A percentile compares a stretch with the other conserved stretches of the same genome.
Conservation (phyloP, 53 echinoderm and acorn worm species). For the Mesocentrotus franciscanus region DNA sequence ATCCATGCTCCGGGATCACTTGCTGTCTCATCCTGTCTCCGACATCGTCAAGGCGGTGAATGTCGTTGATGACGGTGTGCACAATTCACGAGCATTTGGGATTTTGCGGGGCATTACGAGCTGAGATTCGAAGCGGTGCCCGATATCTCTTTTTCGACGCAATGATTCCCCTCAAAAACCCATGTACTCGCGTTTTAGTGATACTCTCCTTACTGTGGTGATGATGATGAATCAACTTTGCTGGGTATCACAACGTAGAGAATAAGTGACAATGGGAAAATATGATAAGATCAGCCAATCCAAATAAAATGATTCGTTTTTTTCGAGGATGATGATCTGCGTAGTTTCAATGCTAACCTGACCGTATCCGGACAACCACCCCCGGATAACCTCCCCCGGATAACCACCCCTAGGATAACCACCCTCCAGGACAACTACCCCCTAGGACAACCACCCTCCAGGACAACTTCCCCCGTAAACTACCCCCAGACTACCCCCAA, state of each 20-base stretch:
- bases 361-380: too few species aligned
- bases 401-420: too few species aligned
- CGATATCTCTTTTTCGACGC: not conserved
- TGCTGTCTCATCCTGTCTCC: not conserved
- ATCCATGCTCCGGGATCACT: not conserved
- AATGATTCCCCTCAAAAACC: constrained; percentile 66
- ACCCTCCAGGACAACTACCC: too few species aligned
- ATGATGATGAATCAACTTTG: not conserved
- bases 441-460: too few species aligned
- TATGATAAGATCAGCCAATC: not conserved
- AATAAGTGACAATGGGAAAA: not conserved
- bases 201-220: not conserved
- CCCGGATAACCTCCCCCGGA: too few species aligned
- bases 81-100: constrained; percentile 62
- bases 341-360: too few species aligned
- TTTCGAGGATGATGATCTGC: too few species aligned
- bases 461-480: too few species aligned
- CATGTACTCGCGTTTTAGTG: constrained; percentile 46
- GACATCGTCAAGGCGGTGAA: not conserved
- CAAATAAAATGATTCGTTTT: not conserved
- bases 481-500: too few species aligned
- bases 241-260: not conserved
- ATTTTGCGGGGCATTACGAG: constrained; percentile 72
- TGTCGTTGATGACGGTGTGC: not conserved
- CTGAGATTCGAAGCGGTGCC: not conserved